Evolutionary conservation across 37 sponge, comb jelly and placozoan species (phyloP), one percentile per base, ranked within the genome.

Genomic region (Hexactinellida sp.): DNA sequence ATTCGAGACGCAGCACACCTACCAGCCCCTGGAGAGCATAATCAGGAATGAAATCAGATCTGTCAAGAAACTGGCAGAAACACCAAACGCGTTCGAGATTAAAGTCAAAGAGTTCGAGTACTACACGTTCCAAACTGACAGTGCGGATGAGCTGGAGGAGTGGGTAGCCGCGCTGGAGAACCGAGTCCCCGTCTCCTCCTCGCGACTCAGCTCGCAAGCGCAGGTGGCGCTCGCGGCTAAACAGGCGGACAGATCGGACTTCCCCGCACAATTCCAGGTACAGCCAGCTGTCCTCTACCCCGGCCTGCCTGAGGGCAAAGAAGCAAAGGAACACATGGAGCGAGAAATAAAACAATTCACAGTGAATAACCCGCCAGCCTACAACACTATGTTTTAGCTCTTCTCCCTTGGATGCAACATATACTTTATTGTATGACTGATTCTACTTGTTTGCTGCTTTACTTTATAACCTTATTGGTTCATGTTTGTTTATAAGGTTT

Each of bases 281-380:
- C 76, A 63, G 34, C 76, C 76, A 63, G 76, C 76, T 63, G 76
- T 63, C 32, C 34, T 63, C 25, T 63, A 63, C 76, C 76, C 76
- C 25, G 76, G 76, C 32, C 76, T 63, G 3, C 76, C 76, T 3
- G 52, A 9, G 9, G 16, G 52, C 16, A 7, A 10, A 10, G 13
- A 63, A 23, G 32, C 76, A 63, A n/a, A n/a, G 5, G 76, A 63
- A 7, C 21, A n/a, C 32, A 63, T 28, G 13, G 32, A 63, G 34
- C n/a, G n/a, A n/a, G 47, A 41, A 13, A 41, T 5, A 5, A 41
- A 41, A 13, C 47, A 41, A 13, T 41, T 16, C 47, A 41, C 47
- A 5, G 13, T 13, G 10, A 5, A 41, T 41, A 41, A 41, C 47
- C 76, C 76, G 5, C 76, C 76, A 32, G 19, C 76, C 30, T 63